Conservation (phyloP, 2,888 invertebrate genomes). For the Ophion obscuratus region DNA sequence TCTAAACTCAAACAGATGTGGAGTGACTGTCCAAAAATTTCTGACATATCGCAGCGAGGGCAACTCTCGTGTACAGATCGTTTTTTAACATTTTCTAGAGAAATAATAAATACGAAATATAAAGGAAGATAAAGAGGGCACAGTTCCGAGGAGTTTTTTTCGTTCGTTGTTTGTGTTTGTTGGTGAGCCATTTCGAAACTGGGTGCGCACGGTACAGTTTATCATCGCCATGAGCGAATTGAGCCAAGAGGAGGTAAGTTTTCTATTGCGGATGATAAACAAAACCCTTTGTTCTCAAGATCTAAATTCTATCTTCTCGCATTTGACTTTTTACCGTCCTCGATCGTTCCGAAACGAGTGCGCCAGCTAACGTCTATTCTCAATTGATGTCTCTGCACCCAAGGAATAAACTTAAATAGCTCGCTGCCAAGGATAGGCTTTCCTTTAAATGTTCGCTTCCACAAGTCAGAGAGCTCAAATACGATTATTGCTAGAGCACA, state of each 20-base stretch:
- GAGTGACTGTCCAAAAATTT: constrained; percentile 81
- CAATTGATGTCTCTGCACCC: constrained; percentile 49
- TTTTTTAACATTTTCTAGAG: constrained; percentile 66
- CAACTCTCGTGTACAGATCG: constrained; percentile 65
- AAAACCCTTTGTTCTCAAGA: constrained; percentile 60
- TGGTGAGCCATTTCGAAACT: constrained; percentile 49
- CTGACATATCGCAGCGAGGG: constrained; percentile 78
- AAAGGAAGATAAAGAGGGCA: background rate
- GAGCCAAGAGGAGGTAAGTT: constrained; percentile 94
- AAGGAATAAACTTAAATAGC: constrained; percentile 40
- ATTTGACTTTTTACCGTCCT: constrained; percentile 5
- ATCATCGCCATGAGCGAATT: constrained; percentile 90
- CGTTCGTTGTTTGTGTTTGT: constrained; percentile 46
- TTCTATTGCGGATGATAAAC: constrained; percentile 48
- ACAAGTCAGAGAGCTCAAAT: constrained; percentile 55
- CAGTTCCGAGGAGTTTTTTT: constrained; percentile 23
- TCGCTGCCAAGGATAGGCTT: constrained; percentile 50
- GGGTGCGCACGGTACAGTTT: constrained; percentile 59
- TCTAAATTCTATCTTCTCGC: constrained; percentile 10
- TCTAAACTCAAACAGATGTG: constrained; percentile 82
- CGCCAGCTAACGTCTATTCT: background rate
- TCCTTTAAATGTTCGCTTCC: constrained; percentile 22
- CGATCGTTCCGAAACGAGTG: background rate
- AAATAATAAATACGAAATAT: constrained; percentile 20
- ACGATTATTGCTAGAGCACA: constrained; percentile 41